Conservation (phyloP, 2,888 invertebrate species). For the Synanthedon andrenaeformis region DNA sequence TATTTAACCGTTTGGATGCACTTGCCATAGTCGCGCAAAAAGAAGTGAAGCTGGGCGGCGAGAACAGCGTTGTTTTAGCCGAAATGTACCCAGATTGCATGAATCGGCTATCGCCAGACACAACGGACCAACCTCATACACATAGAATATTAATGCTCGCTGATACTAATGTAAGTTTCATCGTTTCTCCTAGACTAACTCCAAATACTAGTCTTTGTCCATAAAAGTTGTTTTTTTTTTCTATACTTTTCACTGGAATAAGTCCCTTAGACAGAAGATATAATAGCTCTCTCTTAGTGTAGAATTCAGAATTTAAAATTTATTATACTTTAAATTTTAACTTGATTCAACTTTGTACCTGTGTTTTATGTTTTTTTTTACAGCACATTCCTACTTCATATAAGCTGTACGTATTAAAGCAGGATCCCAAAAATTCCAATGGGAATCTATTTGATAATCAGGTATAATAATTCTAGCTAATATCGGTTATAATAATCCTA, state of each 20-base stretch:
- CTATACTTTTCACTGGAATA: too few species aligned
- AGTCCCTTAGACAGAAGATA: too few species aligned
- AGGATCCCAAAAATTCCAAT: conserved; percentile 29
- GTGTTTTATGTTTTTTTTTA: conserved; percentile 7
- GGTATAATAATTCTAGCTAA: conserved; percentile 16
- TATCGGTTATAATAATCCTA: too few species aligned
- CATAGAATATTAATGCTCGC: conserved; percentile 75
- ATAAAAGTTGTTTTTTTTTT: too few species aligned
- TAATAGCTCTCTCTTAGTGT: too few species aligned
- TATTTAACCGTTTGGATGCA: conserved; percentile 71
- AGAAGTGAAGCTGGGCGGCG: conserved; percentile 68
- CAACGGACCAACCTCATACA: conserved; percentile 62
- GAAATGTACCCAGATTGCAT: conserved; percentile 75
- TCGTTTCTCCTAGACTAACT: too few species aligned
- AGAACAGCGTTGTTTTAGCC: conserved; percentile 71
- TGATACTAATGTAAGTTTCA: conserved; percentile 67
- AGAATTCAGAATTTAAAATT: too few species aligned
- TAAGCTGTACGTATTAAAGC: conserved; percentile 41
- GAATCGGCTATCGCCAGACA: conserved; percentile 66
- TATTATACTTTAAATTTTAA: too few species aligned
- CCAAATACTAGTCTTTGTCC: too few species aligned
- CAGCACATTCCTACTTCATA: conserved; percentile 57
- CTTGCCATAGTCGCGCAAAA: conserved; percentile 52
- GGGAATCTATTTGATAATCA: conserved; percentile 10
- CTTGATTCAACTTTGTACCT: too few species aligned